A percentile compares a stretch with the other conserved stretches of the same genome.
These are phyloP conservation scores for Danio aesculapii DNA, from an alignment of 2,797 vertebrate genomes.

Conservation along the genomic window DNA sequence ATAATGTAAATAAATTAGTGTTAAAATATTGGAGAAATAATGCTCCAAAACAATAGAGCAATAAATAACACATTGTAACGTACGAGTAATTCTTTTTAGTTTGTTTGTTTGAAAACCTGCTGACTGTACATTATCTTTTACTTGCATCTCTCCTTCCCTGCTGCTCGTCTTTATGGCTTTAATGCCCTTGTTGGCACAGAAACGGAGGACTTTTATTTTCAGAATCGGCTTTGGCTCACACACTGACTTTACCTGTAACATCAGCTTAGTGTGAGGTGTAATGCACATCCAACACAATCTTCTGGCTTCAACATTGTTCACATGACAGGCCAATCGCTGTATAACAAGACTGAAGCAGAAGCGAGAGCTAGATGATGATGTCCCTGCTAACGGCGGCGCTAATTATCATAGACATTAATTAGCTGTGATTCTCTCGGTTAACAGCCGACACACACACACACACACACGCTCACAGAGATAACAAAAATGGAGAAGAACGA, in stretches of 20 bases:
- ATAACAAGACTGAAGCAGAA: conserved; percentile 45
- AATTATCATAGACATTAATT: conserved; percentile 80
- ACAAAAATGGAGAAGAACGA: conserved; percentile 37
- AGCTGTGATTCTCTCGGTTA: conserved; percentile 77
- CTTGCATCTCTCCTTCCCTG: not conserved
- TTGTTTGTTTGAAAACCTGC: no score
- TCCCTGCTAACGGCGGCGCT: conserved; percentile 73
- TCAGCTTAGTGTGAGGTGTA: not conserved
- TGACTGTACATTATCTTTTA: not conserved
- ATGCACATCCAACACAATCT: not conserved
- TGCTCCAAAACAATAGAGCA: no score
- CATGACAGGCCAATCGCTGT: conserved; percentile 55
- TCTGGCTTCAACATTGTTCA: conserved; percentile 29
- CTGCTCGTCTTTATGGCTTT: not conserved
- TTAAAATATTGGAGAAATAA: no score
- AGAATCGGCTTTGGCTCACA: not conserved
- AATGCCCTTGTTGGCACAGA: not conserved
- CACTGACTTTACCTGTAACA: conserved; percentile 3
- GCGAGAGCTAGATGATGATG: conserved; percentile 58
- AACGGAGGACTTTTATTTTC: not conserved
- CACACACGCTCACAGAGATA: conserved; percentile 50
- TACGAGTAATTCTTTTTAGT: no score
- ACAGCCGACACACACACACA: conserved; percentile 67
- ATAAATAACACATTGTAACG: no score
- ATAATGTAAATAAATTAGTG: no score